phyloP scores from a whole-genome alignment of 2,797 vertebrate species.

The Leptoclinus maculatus region DNA sequence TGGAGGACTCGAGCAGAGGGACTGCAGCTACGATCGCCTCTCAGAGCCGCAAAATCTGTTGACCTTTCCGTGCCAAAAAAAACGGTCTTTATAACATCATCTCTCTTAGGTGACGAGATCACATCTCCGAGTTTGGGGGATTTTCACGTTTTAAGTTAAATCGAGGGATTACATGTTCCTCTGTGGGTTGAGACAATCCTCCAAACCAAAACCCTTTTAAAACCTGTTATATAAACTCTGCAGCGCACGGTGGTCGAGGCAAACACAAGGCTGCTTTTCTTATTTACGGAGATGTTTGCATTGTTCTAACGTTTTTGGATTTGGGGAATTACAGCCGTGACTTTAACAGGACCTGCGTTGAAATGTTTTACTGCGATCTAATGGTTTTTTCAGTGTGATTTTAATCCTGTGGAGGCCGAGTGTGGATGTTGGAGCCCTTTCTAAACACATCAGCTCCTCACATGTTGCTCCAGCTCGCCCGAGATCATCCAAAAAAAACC shows the following conservation, averaged over 20 bases:
- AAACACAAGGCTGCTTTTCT: constrained; percentile 39
- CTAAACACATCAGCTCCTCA: constrained; percentile 37
- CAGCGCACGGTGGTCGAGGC: constrained; percentile 10
- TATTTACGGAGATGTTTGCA: constrained; percentile 36
- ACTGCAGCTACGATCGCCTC: neutral
- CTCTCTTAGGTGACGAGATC: constrained; percentile 21
- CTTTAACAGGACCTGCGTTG: constrained; percentile 22
- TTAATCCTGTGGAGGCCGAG: constrained; percentile 21
- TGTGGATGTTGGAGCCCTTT: constrained; percentile 52
- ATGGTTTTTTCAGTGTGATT: constrained; percentile 34
- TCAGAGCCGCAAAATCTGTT: neutral
- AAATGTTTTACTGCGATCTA: constrained; percentile 16
- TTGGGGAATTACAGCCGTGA: neutral
- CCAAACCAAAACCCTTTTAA: constrained; percentile 29
- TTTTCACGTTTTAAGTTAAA: constrained; percentile 36
- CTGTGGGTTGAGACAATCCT: constrained; percentile 26
- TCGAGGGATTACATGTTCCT: constrained; percentile 39
- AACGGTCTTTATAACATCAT: constrained; percentile 8
- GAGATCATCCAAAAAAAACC: constrained; percentile 36
- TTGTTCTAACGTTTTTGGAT: constrained; percentile 7
- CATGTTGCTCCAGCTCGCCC: constrained; percentile 35
- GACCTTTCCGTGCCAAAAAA: neutral
- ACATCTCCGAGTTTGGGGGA: neutral
- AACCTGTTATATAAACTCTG: constrained; percentile 39
- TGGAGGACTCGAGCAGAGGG: neutral